Conservation (phyloP, 2,113 vertebrate species). For the Ancistrus triradiatus region DNA sequence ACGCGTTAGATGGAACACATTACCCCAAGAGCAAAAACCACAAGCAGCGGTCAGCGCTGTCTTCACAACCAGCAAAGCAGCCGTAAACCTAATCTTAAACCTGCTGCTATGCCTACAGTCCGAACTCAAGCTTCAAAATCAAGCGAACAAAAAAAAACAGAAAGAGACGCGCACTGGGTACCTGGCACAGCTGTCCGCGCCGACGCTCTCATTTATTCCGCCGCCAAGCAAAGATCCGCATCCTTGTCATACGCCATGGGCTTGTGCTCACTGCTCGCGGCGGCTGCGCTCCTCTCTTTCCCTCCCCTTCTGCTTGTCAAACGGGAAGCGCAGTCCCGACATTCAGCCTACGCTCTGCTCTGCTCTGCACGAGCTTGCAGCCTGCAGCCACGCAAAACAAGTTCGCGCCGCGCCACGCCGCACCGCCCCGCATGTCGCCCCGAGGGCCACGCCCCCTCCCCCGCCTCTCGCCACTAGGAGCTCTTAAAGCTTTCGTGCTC, state of each 20-base stretch:
- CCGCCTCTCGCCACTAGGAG: conserved; percentile 51
- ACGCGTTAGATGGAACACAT: too few relatives aligned
- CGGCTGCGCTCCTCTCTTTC: conserved; percentile 29
- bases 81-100: too few relatives aligned
- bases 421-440: conserved; percentile 61
- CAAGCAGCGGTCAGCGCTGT: too few relatives aligned
- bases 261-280: conserved; percentile 48
- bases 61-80: too few relatives aligned
- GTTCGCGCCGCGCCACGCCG: conserved; percentile 59
- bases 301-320: conserved; percentile 62
- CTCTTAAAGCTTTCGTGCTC: conserved; percentile 27
- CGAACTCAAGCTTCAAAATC: neutral
- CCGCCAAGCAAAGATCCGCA: conserved; percentile 59
- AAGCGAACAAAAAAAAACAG: too few relatives aligned
- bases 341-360: conserved; percentile 68
- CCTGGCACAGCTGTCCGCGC: conserved; percentile 53
- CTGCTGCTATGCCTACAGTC: neutral
- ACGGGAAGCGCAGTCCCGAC: conserved; percentile 63
- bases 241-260: conserved; percentile 57
- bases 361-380: conserved; percentile 48
- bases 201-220: conserved; percentile 62
- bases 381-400: conserved; percentile 37
- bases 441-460: conserved; percentile 58
- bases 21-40: too few relatives aligned
- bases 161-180: too few relatives aligned